phyloP scores from a whole-genome alignment of 2,888 invertebrate genomes.

The Bombylius major region DNA sequence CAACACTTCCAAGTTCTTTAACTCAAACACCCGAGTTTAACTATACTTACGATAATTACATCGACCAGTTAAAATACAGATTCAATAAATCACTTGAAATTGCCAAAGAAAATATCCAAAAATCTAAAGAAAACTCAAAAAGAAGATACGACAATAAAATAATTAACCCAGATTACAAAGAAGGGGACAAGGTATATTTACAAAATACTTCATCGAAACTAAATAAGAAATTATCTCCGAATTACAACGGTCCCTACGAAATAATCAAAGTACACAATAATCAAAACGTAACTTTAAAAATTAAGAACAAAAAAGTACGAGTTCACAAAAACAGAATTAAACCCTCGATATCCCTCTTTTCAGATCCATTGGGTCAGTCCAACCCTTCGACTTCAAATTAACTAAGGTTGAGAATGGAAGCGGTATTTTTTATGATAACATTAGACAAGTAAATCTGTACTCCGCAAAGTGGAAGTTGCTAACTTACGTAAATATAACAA shows the following conservation, averaged over 20 bases:
- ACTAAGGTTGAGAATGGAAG: neutral
- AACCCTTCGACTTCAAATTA: neutral
- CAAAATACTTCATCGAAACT: neutral
- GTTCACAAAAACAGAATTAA: neutral
- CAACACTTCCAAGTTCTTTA: conserved; percentile 21
- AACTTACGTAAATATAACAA: conserved; percentile 2
- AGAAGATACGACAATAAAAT: neutral
- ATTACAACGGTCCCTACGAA: too few species aligned
- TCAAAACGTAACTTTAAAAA: conserved; percentile 6
- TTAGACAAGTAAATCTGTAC: conserved; percentile 6
- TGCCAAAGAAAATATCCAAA: conserved; percentile 18
- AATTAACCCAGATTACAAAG: neutral
- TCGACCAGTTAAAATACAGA: conserved; percentile 18
- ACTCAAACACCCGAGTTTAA: conserved; percentile 8
- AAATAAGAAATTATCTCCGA: conserved; percentile 5
- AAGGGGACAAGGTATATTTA: neutral
- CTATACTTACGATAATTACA: conserved; percentile 18
- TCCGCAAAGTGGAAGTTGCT: conserved; percentile 4
- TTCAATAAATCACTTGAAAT: conserved; percentile 16
- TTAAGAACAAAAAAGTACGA: neutral
- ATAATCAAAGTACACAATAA: too few species aligned
- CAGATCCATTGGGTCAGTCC: neutral
- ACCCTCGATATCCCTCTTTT: neutral
- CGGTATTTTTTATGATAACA: conserved; percentile 11
- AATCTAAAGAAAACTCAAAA: conserved; percentile 22